Base-by-base conservation (phyloP, 2,113 vertebrate species). In the Myocastor coypus region DNA sequence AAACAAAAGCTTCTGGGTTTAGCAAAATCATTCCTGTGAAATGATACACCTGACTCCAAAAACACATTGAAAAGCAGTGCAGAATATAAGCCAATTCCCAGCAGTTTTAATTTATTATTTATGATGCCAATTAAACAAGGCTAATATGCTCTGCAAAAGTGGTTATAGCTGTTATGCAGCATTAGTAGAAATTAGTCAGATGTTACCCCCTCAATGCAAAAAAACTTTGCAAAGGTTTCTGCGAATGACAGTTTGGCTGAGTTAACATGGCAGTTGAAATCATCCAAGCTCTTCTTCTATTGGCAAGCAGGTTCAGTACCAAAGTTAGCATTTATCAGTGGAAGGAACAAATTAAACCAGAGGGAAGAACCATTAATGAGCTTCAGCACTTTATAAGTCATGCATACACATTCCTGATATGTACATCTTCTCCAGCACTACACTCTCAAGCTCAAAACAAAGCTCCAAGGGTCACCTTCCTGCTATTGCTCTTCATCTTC, bases 131-230 rank as follows among this genome's bases (percentile, higher is more conserved):
- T 97, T 98, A 97, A 97, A 95, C 89, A 96, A 95, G 94, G 95
- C 95, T 97, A 97, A 98, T 96, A 87, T 89, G 61, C 89, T 90
- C 82, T 92, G 85, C 89, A 94, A 92, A 97, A 97, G 93, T 96
- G 93, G 95, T 97, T 97, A 94, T 71, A 91, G 94, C 93, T 95
- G 87, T 82, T 94, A 22, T 96, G 92, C 89, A 89, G 87, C 96
- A 97, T 97, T 97, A 97, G 96, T 96, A 91, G 97, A 96, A 97
- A 97, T 98, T 97, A 97, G 94, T 97, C 95, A 96, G 96, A 97
- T 96, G 92, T 94, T 97, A 98, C 93, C 78, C 93, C 96, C 92
- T 98, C 97, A 83, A 97, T 98, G 92, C 82, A 97, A 97, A 97
- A 87, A 92, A 92, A 96, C 97, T 97, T 97, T 97, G 87, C 93